Evolutionary conservation across 2,113 vertebrate genomes (phyloP).

Genomic region (Grallaria varia): DNA sequence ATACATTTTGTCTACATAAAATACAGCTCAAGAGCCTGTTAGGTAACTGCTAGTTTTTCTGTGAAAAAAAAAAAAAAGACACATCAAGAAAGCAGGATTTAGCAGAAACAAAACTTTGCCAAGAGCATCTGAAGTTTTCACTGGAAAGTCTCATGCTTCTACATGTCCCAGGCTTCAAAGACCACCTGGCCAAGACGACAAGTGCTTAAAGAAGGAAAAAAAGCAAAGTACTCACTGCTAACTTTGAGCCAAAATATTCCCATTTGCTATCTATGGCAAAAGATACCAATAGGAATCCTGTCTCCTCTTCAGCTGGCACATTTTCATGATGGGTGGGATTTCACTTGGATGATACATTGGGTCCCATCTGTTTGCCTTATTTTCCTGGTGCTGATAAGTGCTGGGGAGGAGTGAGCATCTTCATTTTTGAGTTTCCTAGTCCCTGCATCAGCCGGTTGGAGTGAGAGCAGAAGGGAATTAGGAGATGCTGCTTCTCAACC

Average conservation of each 20-base stretch:
- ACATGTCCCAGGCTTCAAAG: not conserved
- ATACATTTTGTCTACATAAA: not conserved
- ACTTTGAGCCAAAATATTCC: not conserved
- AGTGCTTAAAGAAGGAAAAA: not conserved
- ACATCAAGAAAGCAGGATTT: not conserved
- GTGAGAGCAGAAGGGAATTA: not conserved
- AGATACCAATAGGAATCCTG: not conserved
- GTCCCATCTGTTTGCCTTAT: conserved; percentile 52
- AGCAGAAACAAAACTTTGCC: not conserved
- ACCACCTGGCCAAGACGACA: not conserved
- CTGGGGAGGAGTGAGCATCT: not conserved
- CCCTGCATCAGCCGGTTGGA: not conserved
- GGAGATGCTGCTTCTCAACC: not conserved
- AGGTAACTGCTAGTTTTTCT: not conserved
- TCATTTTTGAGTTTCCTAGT: conserved; percentile 20
- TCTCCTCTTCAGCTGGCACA: conserved; percentile 27
- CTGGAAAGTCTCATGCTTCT: not conserved
- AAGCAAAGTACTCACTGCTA: not conserved
- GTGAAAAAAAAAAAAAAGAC: not conserved
- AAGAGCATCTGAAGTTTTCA: not conserved
- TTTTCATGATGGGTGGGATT: conserved; percentile 20
- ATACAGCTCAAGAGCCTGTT: not conserved
- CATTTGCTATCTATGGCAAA: not conserved
- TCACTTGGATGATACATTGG: conserved; percentile 39
- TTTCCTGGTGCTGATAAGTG: conserved; percentile 14